Conservation (phyloP, 2,113 vertebrate genomes). For the Calonectris borealis region DNA sequence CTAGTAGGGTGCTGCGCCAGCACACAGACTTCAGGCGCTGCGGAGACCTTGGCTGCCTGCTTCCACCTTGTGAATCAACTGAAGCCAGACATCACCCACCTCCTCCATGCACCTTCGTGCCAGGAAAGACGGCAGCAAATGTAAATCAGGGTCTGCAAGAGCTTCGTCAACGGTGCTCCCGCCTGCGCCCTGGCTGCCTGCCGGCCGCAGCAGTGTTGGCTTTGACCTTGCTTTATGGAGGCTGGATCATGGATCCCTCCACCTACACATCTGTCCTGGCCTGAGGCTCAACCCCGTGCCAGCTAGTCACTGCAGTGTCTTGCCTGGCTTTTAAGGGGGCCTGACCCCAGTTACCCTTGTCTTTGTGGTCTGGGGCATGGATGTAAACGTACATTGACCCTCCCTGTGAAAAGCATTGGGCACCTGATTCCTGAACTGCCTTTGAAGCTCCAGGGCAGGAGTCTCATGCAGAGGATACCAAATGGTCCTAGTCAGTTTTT, state of each 20-base stretch:
- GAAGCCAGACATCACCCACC: not conserved
- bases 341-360: not conserved
- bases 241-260: not conserved
- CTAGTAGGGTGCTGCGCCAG: not conserved
- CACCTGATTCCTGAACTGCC: not conserved
- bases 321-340: not conserved
- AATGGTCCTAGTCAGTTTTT: not conserved
- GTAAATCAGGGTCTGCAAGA: not conserved
- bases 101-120: not conserved
- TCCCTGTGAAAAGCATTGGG: not conserved
- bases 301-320: not conserved
- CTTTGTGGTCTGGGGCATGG: not conserved
- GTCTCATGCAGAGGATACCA: not conserved
- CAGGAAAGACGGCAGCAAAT: not conserved
- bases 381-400: not conserved
- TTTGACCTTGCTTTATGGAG: not conserved
- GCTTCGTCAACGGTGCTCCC: fast-evolving
- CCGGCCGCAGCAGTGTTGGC: not conserved
- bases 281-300: not conserved
- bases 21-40: not conserved
- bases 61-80: not conserved
- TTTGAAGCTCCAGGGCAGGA: not conserved
- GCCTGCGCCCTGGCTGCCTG: not conserved
- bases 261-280: not conserved
- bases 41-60: not conserved